Conservation (phyloP, 30 jellyfish, hydroid and myxozoan genomes). For the Sanderia malayensis region DNA sequence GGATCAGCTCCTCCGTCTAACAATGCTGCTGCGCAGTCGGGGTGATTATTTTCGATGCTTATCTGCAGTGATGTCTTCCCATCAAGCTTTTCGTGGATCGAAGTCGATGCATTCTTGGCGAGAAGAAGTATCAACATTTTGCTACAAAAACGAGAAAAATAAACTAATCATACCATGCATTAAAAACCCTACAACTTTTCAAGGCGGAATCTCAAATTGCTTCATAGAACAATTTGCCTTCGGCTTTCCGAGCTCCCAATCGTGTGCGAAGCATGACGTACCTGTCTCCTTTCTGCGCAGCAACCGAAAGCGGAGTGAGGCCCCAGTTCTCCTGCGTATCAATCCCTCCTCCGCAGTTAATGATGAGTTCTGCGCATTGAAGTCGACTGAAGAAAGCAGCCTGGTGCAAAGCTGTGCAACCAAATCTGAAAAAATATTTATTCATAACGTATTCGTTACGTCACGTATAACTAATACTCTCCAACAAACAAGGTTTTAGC, state of each 20-base stretch:
- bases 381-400: conserved; percentile 62
- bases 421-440: conserved; percentile 40
- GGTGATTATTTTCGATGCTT: conserved; percentile 26
- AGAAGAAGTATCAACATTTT: conserved; percentile 49
- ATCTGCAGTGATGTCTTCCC: conserved; percentile 54
- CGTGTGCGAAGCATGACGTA: conserved; percentile 11
- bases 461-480: no score
- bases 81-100: conserved; percentile 40
- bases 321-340: conserved; percentile 72
- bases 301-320: conserved; percentile 61
- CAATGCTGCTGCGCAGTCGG: conserved; percentile 38
- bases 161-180: no score
- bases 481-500: no score
- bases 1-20: conserved; percentile 75
- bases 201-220: no score
- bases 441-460: no score
- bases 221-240: no score
- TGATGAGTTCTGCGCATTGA: conserved; percentile 50
- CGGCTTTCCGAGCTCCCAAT: no score
- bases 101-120: conserved; percentile 28
- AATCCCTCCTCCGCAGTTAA: conserved; percentile 39
- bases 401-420: conserved; percentile 71
- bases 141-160: conserved; percentile 1
- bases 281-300: conserved; percentile 70
- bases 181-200: background rate